phyloP scores from a whole-genome alignment of 2,113 vertebrate genomes.

The Cavia aperea region DNA sequence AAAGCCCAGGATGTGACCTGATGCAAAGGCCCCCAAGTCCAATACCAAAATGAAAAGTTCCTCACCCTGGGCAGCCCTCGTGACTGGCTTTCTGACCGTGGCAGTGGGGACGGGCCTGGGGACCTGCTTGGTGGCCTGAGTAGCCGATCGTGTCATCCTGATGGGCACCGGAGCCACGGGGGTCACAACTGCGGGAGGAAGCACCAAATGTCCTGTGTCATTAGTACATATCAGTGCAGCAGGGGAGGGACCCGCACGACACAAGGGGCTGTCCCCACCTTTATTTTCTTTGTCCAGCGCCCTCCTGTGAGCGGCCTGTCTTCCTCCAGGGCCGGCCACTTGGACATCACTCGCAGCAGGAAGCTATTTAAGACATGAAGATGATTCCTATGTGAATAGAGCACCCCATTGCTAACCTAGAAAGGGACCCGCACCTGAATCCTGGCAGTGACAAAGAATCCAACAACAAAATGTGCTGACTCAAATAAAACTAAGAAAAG shows the following conservation, averaged over 20 bases:
- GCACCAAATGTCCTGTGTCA: background rate
- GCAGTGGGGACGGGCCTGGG: slow-evolving; percentile 7
- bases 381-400: slow-evolving; percentile 12
- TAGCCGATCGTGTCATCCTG: slow-evolving; percentile 73
- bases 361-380: slow-evolving; percentile 60
- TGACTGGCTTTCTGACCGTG: slow-evolving; percentile 8
- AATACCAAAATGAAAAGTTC: background rate
- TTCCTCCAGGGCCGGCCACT: slow-evolving; percentile 44
- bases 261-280: slow-evolving; percentile 68
- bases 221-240: background rate
- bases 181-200: slow-evolving; percentile 56
- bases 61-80: slow-evolving; percentile 51
- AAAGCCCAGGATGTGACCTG: background rate
- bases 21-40: background rate
- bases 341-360: rapidly evolving
- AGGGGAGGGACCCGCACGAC: background rate
- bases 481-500: slow-evolving; percentile 18
- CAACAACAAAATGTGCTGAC: background rate
- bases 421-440: background rate
- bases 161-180: background rate
- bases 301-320: slow-evolving; percentile 64
- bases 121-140: slow-evolving; percentile 66
- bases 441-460: background rate
- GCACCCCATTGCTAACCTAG: background rate
- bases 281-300: slow-evolving; percentile 65